Conservation (phyloP, 2,797 vertebrate species). For the Aphelocoma californica region DNA sequence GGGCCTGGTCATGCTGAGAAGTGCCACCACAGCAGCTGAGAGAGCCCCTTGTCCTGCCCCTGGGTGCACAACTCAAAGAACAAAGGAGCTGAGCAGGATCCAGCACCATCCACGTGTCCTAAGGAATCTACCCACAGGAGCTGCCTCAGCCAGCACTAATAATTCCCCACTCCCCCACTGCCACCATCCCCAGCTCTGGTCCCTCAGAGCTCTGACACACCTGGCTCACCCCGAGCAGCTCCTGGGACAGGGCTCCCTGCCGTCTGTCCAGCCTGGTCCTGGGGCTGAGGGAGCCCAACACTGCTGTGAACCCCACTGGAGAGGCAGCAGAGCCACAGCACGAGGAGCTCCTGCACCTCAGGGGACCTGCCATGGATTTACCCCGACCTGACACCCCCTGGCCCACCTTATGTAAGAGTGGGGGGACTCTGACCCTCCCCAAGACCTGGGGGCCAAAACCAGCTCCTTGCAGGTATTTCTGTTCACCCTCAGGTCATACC, state of each 20-base stretch:
- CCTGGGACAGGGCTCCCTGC: neutral
- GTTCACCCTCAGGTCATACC: neutral
- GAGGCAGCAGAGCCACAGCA: neutral
- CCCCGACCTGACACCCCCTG: neutral
- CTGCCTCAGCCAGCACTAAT: neutral
- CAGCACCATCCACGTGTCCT: neutral
- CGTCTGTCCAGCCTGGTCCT: neutral
- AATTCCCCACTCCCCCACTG: neutral
- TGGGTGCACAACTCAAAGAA: neutral
- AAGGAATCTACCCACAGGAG: neutral
- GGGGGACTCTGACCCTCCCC: neutral
- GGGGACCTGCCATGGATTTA: neutral
- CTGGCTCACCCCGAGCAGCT: neutral
- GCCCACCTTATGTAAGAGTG: neutral
- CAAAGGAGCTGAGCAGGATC: neutral
- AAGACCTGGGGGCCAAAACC: neutral
- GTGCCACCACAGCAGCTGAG: neutral
- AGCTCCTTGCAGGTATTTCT: constrained; percentile 18
- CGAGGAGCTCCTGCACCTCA: neutral
- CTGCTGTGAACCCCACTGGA: neutral
- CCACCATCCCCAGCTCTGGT: neutral
- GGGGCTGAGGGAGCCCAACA: neutral
- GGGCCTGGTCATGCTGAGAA: neutral
- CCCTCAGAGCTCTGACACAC: neutral
- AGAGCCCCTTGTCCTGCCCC: neutral